These are phyloP conservation scores for Limenitis camilla DNA, from an alignment of 2,888 invertebrate species.

Conservation along the genomic window DNA sequence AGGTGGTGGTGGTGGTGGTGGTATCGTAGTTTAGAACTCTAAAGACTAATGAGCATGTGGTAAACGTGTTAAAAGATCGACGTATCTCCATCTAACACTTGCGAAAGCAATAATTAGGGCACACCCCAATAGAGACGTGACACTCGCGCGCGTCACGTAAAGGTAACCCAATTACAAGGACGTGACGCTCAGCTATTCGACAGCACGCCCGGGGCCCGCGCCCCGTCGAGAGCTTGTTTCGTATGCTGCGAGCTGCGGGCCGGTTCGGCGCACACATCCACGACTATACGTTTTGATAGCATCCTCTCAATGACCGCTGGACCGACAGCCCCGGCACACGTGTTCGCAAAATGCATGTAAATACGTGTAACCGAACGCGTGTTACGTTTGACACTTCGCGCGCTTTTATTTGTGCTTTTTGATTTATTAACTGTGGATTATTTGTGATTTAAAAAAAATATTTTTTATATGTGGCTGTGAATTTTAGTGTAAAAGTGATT, in stretches of 20 bases:
- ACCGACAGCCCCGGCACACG: constrained; percentile 77
- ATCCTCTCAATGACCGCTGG: constrained; percentile 80
- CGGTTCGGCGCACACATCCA: constrained; percentile 63
- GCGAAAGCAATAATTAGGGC: constrained; percentile 67
- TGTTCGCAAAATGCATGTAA: constrained; percentile 66
- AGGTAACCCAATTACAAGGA: constrained; percentile 69
- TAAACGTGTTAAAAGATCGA: constrained; percentile 1
- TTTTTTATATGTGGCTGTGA: constrained; percentile 12
- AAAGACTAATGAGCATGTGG: not conserved
- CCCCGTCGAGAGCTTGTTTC: constrained; percentile 53
- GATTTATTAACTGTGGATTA: constrained; percentile 19
- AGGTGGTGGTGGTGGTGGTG: too few relatives aligned
- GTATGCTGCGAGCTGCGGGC: constrained; percentile 56
- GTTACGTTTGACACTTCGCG: constrained; percentile 45
- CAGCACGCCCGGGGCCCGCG: constrained; percentile 32
- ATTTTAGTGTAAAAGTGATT: constrained; percentile 9
- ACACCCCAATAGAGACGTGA: constrained; percentile 60
- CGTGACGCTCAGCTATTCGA: constrained; percentile 64
- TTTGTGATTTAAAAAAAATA: constrained; percentile 12
- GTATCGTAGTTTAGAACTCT: not conserved
- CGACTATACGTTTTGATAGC: constrained; percentile 57
- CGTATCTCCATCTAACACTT: constrained; percentile 9
- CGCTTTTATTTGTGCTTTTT: constrained; percentile 39
- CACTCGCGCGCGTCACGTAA: constrained; percentile 59
- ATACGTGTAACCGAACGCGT: constrained; percentile 53